phyloP scores from a whole-genome alignment of 1,140 invertebrate genomes.

The Brachionus koreanus region DNA sequence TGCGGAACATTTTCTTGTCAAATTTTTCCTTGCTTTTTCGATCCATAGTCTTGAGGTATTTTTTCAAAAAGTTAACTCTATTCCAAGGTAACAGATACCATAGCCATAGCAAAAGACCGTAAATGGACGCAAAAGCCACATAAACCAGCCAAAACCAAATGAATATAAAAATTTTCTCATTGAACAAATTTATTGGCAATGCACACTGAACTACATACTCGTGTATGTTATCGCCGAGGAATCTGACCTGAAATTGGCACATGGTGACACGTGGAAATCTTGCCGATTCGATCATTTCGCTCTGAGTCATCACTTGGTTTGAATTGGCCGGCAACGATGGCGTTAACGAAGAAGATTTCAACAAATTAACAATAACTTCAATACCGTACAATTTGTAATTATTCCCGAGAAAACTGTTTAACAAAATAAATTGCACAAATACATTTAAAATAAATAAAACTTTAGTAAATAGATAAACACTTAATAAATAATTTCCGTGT shows the following conservation, averaged over 20 bases:
- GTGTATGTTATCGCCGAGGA: constrained; percentile 59
- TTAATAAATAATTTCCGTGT: constrained; percentile 61
- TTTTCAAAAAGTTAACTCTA: constrained; percentile 56
- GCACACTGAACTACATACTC: constrained; percentile 62
- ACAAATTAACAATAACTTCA: constrained; percentile 52
- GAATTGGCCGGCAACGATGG: not conserved
- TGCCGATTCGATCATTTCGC: constrained; percentile 49
- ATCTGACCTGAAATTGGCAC: constrained; percentile 62
- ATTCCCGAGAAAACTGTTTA: constrained; percentile 61
- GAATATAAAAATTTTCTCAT: constrained; percentile 63
- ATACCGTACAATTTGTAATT: constrained; percentile 60
- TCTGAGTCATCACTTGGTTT: not conserved
- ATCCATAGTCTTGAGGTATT: constrained; percentile 59
- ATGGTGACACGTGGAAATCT: constrained; percentile 62
- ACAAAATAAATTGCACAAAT: constrained; percentile 61
- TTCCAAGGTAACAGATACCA: constrained; percentile 49
- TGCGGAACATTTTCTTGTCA: constrained; percentile 51
- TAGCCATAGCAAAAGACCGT: constrained; percentile 56
- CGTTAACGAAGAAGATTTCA: constrained; percentile 2
- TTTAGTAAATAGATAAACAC: constrained; percentile 61
- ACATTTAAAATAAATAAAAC: constrained; percentile 61
- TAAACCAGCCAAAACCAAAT: constrained; percentile 64
- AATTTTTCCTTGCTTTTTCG: constrained; percentile 51
- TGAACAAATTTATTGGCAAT: constrained; percentile 63
- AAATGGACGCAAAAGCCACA: constrained; percentile 58